Conservation (phyloP, 2,113 vertebrate species). For the Naja naja region DNA sequence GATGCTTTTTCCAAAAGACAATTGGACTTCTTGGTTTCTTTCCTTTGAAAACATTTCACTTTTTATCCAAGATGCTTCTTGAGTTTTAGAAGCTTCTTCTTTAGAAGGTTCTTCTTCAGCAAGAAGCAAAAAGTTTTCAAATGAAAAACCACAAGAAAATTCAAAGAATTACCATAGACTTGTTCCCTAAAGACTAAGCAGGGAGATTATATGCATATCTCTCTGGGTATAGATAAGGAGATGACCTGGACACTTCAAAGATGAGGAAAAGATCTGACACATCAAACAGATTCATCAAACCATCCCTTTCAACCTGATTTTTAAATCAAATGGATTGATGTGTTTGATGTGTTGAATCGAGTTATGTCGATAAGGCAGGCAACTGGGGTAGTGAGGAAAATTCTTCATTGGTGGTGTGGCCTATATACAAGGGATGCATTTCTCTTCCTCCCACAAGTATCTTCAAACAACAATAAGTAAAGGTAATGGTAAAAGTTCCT, state of each 20-base stretch:
- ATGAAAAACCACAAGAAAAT: too few relatives aligned
- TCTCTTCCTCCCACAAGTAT: not conserved
- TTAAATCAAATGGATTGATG: not conserved
- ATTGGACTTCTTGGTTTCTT: too few relatives aligned
- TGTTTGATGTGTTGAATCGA: not conserved
- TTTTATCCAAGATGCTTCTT: too few relatives aligned
- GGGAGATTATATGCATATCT: not conserved
- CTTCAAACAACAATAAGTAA: not conserved
- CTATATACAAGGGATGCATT: not conserved
- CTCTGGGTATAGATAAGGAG: not conserved
- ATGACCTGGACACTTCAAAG: not conserved
- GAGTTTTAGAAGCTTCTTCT: too few relatives aligned
- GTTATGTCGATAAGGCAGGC: not conserved
- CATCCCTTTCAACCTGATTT: not conserved
- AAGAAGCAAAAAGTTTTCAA: too few relatives aligned
- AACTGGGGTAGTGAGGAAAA: not conserved
- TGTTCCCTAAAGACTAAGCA: not conserved
- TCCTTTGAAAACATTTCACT: too few relatives aligned
- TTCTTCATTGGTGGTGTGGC: not conserved
- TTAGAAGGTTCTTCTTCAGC: too few relatives aligned
- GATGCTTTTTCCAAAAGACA: too few relatives aligned
- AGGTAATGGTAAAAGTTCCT: too few relatives aligned
- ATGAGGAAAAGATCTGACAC: not conserved
- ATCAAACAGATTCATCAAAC: not conserved
- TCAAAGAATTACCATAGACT: too few relatives aligned